Percentiles rank a stretch among this genome's conserved stretches.
These are phyloP conservation scores for Ornithorhynchus anatinus DNA, from an alignment of 2,113 vertebrate species.

Conservation along the genomic window DNA sequence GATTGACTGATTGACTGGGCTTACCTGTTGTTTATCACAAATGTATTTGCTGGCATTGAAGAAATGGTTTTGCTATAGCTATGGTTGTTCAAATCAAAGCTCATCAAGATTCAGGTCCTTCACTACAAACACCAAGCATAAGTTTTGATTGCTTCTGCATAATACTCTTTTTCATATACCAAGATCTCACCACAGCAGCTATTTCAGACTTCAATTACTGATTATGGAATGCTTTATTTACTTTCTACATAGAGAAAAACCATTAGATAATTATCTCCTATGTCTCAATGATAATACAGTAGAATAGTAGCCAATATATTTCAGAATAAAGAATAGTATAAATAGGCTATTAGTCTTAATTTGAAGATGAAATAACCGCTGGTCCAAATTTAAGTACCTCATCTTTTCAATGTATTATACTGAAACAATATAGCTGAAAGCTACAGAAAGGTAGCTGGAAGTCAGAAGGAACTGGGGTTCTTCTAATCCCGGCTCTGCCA, in stretches of 20 bases:
- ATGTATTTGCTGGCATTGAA: too few species aligned
- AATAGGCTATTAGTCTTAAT: constrained; percentile 31
- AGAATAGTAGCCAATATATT: constrained; percentile 13
- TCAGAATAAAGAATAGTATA: constrained; percentile 31
- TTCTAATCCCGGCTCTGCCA: too few species aligned
- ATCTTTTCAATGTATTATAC: constrained; percentile 33
- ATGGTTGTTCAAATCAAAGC: not conserved
- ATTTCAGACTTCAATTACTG: constrained; percentile 22
- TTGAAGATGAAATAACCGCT: constrained; percentile 42
- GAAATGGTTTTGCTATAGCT: not conserved
- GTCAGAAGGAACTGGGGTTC: too few species aligned
- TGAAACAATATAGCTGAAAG: too few species aligned
- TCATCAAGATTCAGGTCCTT: not conserved
- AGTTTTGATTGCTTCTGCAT: not conserved
- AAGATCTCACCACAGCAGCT: constrained; percentile 26
- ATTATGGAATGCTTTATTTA: constrained; percentile 43
- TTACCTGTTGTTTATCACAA: too few species aligned
- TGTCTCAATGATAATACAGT: constrained; percentile 44
- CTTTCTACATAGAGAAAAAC: constrained; percentile 38
- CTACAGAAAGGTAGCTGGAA: too few species aligned
- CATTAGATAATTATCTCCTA: constrained; percentile 38
- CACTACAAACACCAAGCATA: not conserved
- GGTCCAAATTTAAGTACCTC: constrained; percentile 41
- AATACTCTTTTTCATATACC: constrained; percentile 30
- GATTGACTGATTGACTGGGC: too few species aligned